Conservation (phyloP, 2,113 vertebrate species). For the Cynopterus brachyotis region DNA sequence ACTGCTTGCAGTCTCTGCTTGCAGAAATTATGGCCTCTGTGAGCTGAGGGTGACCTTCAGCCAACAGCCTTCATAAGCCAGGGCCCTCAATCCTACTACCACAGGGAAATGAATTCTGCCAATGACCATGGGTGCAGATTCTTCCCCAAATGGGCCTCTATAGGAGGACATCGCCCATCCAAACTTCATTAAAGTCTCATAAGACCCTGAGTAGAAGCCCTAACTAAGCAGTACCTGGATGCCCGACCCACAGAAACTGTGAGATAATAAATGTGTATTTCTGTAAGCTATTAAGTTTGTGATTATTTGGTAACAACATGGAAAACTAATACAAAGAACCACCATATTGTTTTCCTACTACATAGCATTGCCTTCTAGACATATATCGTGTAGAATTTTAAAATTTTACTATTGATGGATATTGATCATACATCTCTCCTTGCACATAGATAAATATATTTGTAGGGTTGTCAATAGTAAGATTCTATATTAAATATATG, state of each 20-base stretch:
- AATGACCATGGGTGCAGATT: not conserved
- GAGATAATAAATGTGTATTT: not conserved
- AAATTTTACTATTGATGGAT: not conserved
- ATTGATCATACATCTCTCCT: not conserved
- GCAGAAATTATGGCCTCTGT: not conserved
- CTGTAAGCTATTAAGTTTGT: not conserved
- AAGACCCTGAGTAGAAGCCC: not conserved
- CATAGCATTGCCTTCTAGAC: not conserved
- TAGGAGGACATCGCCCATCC: not conserved
- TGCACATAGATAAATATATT: not conserved
- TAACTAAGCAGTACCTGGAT: not conserved
- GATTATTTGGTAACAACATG: not conserved
- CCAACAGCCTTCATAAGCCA: not conserved
- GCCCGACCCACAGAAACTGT: not conserved
- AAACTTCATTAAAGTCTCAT: not conserved
- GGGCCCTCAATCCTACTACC: not conserved
- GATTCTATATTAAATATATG: not conserved
- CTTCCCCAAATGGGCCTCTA: not conserved
- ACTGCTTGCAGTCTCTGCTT: not conserved
- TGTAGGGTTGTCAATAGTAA: not conserved
- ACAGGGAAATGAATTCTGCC: not conserved
- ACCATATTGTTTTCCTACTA: not conserved
- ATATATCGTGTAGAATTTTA: not conserved
- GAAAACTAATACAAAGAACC: not conserved
- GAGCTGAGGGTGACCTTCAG: not conserved